A percentile compares a stretch with the other conserved stretches of the same genome.
Conservation (phyloP, 2,797 vertebrate species). For the Enoplosus armatus region DNA sequence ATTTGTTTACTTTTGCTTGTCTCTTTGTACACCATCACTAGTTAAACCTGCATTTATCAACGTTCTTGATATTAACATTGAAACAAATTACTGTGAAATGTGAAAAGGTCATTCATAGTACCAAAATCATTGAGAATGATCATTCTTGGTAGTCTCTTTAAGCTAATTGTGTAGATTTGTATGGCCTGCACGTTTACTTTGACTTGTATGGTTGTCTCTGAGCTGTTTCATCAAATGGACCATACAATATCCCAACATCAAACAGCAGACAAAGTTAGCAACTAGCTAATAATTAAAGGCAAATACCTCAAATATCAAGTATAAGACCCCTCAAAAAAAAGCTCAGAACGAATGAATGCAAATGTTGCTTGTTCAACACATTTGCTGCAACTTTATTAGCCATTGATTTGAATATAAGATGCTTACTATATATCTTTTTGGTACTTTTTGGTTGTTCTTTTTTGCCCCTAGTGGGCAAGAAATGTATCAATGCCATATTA, state of each 20-base stretch:
- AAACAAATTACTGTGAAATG: not conserved
- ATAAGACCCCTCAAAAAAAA: no score
- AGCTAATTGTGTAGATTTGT: not conserved
- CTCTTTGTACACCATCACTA: not conserved
- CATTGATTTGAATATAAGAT: not conserved
- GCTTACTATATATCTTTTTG: no score
- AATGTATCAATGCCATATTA: not conserved
- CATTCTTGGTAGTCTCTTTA: not conserved
- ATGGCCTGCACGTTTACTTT: not conserved
- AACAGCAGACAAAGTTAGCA: not conserved
- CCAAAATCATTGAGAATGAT: not conserved
- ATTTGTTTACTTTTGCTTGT: not conserved
- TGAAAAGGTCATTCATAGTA: not conserved
- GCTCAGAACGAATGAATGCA: not conserved
- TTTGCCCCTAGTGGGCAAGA: not conserved
- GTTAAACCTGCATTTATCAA: not conserved
- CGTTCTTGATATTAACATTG: not conserved
- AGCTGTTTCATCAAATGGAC: not conserved
- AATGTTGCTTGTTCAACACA: not conserved
- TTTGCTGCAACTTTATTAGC: no score
- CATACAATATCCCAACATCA: not conserved
- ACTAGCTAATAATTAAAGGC: not conserved
- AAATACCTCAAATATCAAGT: not conserved
- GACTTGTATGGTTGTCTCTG: not conserved
- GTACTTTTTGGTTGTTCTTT: no score